phyloP scores from a whole-genome alignment of 2,797 vertebrate species.

The Diceros bicornis region DNA sequence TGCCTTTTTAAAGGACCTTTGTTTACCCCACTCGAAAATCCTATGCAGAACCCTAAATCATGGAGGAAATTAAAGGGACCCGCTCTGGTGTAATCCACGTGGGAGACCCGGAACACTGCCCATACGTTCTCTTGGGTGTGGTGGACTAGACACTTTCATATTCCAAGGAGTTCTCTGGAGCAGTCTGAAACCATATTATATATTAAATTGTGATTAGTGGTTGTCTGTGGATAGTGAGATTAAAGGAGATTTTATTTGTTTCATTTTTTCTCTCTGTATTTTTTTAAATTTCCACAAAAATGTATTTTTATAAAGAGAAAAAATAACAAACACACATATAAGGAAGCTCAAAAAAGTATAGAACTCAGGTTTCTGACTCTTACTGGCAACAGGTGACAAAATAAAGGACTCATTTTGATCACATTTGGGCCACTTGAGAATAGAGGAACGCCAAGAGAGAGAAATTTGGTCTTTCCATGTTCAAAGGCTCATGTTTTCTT shows the following conservation, averaged over 20 bases:
- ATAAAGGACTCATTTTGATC: not conserved
- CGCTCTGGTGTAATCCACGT: not conserved
- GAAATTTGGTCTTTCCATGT: not conserved
- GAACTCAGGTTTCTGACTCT: not conserved
- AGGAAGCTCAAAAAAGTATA: not conserved
- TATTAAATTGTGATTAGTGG: not conserved
- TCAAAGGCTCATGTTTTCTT: not conserved
- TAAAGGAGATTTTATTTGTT: not conserved
- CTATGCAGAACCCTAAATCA: not conserved
- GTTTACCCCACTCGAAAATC: not conserved
- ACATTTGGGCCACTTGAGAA: not conserved
- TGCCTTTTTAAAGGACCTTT: not conserved
- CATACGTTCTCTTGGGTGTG: not conserved
- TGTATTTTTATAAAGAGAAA: conserved; percentile 11
- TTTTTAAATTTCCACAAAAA: not conserved
- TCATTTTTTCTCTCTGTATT: not conserved
- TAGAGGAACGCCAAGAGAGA: not conserved
- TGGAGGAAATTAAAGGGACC: not conserved
- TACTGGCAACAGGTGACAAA: not conserved
- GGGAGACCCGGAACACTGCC: not conserved
- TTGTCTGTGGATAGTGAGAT: not conserved
- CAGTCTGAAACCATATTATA: not conserved
- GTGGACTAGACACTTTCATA: not conserved
- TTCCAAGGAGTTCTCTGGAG: not conserved
- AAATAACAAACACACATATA: not conserved